Percentiles rank a stretch among this genome's conserved stretches.
Conservation (phyloP, 2,113 vertebrate genomes). For the Anolis sagrei region DNA sequence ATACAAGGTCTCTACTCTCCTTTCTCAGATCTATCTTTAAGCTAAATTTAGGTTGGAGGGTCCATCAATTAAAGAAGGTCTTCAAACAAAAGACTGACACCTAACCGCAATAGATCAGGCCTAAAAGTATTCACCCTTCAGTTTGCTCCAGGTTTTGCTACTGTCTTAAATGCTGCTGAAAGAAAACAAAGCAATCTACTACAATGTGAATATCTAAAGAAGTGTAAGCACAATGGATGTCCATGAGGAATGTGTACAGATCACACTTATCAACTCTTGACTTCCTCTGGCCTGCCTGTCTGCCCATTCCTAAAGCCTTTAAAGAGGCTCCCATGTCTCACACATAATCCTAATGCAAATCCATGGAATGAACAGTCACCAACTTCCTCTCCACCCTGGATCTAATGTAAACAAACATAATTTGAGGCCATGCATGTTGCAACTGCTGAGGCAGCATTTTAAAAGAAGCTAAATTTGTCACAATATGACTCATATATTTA, state of each 20-base stretch:
- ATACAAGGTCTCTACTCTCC: neutral
- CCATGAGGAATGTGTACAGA: conserved; percentile 21
- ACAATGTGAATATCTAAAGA: neutral
- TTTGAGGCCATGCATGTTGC: neutral
- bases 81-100: neutral
- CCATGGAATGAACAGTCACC: conserved; percentile 2
- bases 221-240: conserved; percentile 35
- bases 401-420: conserved; percentile 32
- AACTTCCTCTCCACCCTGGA: conserved; percentile 11
- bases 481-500: conserved; percentile 12
- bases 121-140: conserved; percentile 23
- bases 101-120: neutral
- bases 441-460: conserved; percentile 20
- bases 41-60: too few relatives aligned
- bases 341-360: conserved; percentile 24
- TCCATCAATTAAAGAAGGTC: neutral
- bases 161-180: conserved; percentile 42
- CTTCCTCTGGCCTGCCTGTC: conserved; percentile 37
- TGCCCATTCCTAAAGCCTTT: neutral
- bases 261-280: neutral
- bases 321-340: conserved; percentile 1
- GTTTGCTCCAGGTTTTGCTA: neutral
- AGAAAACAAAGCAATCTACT: neutral
- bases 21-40: neutral
- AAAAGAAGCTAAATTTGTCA: conserved; percentile 31